Base-by-base conservation (phyloP, 2,797 vertebrate genomes). In the Corythornis leucogaster region DNA sequence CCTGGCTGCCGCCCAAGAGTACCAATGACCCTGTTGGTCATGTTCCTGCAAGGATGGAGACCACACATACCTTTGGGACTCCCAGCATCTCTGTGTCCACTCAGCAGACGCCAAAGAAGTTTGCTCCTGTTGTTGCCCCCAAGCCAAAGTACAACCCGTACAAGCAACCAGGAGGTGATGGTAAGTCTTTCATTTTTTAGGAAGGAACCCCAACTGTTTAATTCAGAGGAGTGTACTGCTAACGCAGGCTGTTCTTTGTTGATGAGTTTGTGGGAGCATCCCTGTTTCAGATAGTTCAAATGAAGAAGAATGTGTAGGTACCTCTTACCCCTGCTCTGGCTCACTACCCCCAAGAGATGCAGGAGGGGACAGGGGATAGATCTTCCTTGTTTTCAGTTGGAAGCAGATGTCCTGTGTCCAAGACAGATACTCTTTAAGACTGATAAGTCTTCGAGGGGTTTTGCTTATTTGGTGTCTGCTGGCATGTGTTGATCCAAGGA, bases 91-190 rank as follows among this genome's bases (percentile, higher is more conserved):
- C 99, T 0, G 96, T 99, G 82, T 99, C 99, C 58, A 99, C 99
- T 91, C 99, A 99, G 84, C 99, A 99, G 94, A 82, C 97, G 2
- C 99, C 99, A 40, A 99, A 99, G 98, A 99, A 99, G 92, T 99
- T 99, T 96, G 99, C 99, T 1, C 99, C 99, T 0, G 97, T 99
- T 16, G 99, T 99, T 12, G 99, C 99, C 26, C 99, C 99, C 51
- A 99, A 99, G 85, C 99, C 99, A 30, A 99, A 99, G 96, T 99
- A 99, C 96, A 99, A 99, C 94, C 99, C 99, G 0, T 99, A 99
- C 95, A 99, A 99, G 94, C 96, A 96, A 62, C 91, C 97, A 10
- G 98, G 98, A 88, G 80, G 95, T 50, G 97, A 98, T 94, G 98
- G 99, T 99, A 98, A 96, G 97, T 96, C 19, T 28, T 59, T 33